Base-by-base conservation (phyloP, 2,888 invertebrate species). In the Hypselothyrea guttata region DNA sequence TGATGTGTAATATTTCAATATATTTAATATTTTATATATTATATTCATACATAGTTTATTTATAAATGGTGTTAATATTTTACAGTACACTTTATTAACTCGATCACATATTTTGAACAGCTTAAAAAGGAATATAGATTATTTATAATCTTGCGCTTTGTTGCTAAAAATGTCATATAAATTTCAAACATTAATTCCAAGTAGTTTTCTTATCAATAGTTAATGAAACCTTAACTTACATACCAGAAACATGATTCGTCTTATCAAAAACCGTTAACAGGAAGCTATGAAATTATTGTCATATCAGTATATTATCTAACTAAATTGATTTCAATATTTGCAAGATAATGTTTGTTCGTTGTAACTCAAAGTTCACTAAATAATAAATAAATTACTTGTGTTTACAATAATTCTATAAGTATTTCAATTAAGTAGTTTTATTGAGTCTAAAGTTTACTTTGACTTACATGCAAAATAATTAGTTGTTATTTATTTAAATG, bases 361-460 rank as follows among this genome's bases (percentile, higher is more conserved):
- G 38, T 5, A 11, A 18, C 12, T 9, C 65, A 60, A 70, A 71
- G 71, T 66, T 60, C 60, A 55, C n/a, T n/a, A n/a, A n/a, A n/a
- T n/a, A 40, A 9, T 30, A 15, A 33, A 30, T 44, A 44, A 44
- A 4, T 34, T 33, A 27, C 42, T 15, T 12, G 27, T 66, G 15
- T 40, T 34, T 12, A 42, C 7, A 12, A 11, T 12, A 37, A 34
- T 22, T 22, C 3, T 31, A 31, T n/a, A 5, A n/a, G 11, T 31
- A 31, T 8, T 31, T n/a, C 8, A 44, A 55, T 57, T 22, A 5
- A 22, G 22, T 22, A 22, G n/a, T 42, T 22, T 22, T 22, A 22
- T 4, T 22, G 22, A 22, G 22, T 22, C 22, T 22, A 22, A 22
- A 22, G 22, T 22, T 22, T 22, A 22, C 22, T 22, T 22, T 4